These are phyloP conservation scores for Penaeus japonicus DNA, from an alignment of 1,140 invertebrate genomes.

Conservation along the genomic window DNA sequence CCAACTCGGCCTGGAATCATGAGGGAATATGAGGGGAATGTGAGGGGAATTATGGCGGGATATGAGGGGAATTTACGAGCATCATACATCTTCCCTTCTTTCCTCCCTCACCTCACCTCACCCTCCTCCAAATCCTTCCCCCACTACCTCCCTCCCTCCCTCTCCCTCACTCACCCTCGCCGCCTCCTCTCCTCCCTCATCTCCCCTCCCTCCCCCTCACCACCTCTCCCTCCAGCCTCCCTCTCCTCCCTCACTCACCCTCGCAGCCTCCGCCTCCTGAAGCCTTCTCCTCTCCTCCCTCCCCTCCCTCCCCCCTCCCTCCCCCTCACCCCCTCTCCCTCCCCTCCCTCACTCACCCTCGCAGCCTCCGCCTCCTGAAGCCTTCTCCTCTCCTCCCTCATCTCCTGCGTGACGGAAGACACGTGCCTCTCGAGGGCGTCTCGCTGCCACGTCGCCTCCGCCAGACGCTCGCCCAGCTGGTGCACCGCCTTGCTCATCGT, in stretches of 20 bases:
- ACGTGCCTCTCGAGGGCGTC: conserved; percentile 36
- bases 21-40: background rate
- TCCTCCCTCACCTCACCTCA: too few species aligned
- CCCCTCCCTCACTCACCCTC: background rate
- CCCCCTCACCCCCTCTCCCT: background rate
- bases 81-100: background rate
- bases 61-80: background rate
- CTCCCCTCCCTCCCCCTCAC: too few species aligned
- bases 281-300: background rate
- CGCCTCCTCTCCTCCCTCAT: too few species aligned
- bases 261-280: conserved; percentile 16
- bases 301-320: background rate
- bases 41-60: too few species aligned
- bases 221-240: background rate
- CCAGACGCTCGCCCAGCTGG: background rate
- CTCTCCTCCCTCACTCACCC: background rate
- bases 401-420: conserved; percentile 22
- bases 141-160: background rate
- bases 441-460: conserved; percentile 37
- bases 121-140: background rate
- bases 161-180: background rate
- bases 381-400: conserved; percentile 37
- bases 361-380: conserved; percentile 24
- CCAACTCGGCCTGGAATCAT: conserved; percentile 32
- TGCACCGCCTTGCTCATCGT: too few species aligned